Conservation (phyloP, 2,113 vertebrate genomes). For the Burhinus oedicnemus region DNA sequence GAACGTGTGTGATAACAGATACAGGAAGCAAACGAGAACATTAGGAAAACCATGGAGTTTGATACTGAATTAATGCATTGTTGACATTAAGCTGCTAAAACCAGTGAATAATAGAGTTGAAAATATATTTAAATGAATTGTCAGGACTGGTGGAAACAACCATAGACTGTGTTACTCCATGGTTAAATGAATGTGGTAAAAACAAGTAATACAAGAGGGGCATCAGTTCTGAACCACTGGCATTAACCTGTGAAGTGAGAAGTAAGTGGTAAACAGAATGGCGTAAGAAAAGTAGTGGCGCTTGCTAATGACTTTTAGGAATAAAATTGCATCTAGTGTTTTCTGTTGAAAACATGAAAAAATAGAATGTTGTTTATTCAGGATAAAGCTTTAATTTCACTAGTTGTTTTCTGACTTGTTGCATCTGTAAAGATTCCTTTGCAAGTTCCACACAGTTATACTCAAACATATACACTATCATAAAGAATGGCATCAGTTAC, state of each 20-base stretch:
- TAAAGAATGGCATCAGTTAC: not conserved
- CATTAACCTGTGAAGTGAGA: not conserved
- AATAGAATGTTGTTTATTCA: not conserved
- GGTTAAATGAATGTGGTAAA: not conserved
- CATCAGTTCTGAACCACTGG: not conserved
- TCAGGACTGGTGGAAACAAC: not conserved
- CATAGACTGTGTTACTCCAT: not conserved
- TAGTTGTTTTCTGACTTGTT: not conserved
- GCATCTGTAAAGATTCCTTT: not conserved
- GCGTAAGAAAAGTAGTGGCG: not conserved
- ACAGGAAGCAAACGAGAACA: not conserved
- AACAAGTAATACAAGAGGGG: not conserved
- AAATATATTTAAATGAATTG: not conserved
- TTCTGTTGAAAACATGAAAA: not conserved
- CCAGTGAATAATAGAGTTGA: not conserved
- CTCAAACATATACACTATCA: not conserved
- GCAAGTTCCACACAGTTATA: not conserved
- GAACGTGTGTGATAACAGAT: not conserved
- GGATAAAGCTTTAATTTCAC: not conserved
- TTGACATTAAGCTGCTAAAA: not conserved
- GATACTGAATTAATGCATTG: not conserved
- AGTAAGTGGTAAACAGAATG: not conserved
- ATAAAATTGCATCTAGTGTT: not conserved
- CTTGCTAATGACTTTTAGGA: not conserved
- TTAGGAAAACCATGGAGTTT: not conserved